These are phyloP conservation scores for Euschistus heros DNA, from an alignment of 1,140 invertebrate genomes.

Conservation along the genomic window DNA sequence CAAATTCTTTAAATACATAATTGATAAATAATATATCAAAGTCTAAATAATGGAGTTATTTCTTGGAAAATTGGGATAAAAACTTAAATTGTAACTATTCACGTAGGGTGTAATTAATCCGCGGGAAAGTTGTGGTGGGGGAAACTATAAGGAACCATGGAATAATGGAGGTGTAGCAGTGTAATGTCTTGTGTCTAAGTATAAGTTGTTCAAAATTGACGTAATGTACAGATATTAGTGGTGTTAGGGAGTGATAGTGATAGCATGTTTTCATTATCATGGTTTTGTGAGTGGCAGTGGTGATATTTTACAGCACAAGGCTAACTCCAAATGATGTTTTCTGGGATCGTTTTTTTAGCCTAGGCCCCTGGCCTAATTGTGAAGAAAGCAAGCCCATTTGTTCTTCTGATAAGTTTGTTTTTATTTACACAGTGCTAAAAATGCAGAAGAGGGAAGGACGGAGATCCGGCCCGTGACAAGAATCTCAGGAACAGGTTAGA, in stretches of 20 bases:
- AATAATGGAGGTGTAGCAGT: slow-evolving; percentile 30
- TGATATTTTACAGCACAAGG: slow-evolving; percentile 13
- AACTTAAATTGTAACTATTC: background rate
- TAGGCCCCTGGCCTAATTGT: slow-evolving; percentile 30
- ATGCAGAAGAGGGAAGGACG: slow-evolving; percentile 33
- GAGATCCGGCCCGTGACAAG: slow-evolving; percentile 29
- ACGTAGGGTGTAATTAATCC: slow-evolving; percentile 20
- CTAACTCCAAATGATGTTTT: slow-evolving; percentile 23
- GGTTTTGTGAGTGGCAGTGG: slow-evolving; percentile 22
- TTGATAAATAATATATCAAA: too few species aligned
- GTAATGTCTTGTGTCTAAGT: slow-evolving; percentile 21
- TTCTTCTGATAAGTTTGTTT: slow-evolving; percentile 24
- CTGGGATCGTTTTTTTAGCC: slow-evolving; percentile 22
- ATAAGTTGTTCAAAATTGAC: slow-evolving; percentile 16
- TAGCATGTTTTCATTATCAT: slow-evolving; percentile 14
- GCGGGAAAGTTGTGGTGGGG: slow-evolving; percentile 23
- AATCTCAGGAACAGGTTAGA: slow-evolving; percentile 27
- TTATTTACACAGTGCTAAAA: slow-evolving; percentile 23
- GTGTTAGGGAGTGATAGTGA: slow-evolving; percentile 25
- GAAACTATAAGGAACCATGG: slow-evolving; percentile 15
- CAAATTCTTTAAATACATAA: too few species aligned
- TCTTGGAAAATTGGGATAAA: too few species aligned
- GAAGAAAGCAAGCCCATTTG: slow-evolving; percentile 27
- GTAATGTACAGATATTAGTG: slow-evolving; percentile 5
- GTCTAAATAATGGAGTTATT: background rate